Evolutionary conservation across 2,113 vertebrate genomes (phyloP).

Genomic region (Pterophyllum scalare): DNA sequence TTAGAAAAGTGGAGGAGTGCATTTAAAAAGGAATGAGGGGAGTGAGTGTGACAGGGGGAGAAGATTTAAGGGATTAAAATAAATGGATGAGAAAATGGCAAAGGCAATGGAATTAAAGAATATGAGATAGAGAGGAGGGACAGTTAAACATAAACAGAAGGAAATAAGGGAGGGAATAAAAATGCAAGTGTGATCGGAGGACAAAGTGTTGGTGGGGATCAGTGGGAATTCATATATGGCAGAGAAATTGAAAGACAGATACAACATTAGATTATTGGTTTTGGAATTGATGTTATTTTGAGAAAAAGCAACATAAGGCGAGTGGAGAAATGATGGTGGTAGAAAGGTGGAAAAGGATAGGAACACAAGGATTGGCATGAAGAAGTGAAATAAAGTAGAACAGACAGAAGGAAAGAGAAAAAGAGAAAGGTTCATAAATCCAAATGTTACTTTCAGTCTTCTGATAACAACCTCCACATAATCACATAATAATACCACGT

Average conservation of each 20-base stretch:
- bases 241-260: neutral
- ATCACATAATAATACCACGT: conserved; percentile 45
- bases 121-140: neutral
- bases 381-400: conserved; percentile 32
- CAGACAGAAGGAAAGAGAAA: neutral
- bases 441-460: conserved; percentile 44
- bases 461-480: conserved; percentile 44
- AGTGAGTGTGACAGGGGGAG: neutral
- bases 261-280: conserved; percentile 8
- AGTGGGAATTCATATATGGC: conserved; percentile 28
- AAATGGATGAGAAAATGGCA: neutral
- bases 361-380: neutral
- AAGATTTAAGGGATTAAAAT: conserved; percentile 9
- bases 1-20: neutral
- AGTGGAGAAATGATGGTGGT: neutral
- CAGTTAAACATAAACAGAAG: conserved; percentile 22
- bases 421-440: conserved; percentile 48
- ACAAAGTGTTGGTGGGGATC: neutral
- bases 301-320: neutral
- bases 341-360: neutral
- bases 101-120: neutral
- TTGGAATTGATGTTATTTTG: conserved; percentile 3
- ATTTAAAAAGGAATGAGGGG: neutral
- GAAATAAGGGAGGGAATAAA: conserved; percentile 8
- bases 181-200: conserved; percentile 5